Evolutionary conservation across 2,113 vertebrate species (phyloP).

Genomic region (Hippocampus barbouri): DNA sequence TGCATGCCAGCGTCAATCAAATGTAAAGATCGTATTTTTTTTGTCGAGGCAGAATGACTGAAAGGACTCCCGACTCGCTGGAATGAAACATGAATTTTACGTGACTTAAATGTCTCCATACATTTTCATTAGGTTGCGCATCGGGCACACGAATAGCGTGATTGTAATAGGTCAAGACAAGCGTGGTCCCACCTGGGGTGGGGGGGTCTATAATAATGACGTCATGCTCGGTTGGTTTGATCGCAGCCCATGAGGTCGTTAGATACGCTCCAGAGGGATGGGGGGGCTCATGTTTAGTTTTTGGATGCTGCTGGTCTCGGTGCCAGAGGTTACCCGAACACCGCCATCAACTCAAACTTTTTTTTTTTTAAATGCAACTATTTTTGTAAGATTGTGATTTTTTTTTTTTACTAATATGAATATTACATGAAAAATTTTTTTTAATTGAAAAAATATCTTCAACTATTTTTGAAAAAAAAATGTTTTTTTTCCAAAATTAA

Average conservation of each 20-base stretch:
- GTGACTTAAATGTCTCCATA: constrained; percentile 45
- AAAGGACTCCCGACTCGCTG: neutral
- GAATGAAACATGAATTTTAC: constrained; percentile 15
- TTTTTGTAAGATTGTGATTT: too few relatives aligned
- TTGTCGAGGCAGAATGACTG: neutral
- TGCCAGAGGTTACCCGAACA: constrained; percentile 29
- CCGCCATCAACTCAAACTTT: too few relatives aligned
- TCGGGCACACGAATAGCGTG: constrained; percentile 4
- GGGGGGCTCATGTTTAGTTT: constrained; percentile 35
- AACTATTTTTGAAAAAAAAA: too few relatives aligned
- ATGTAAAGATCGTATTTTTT: neutral
- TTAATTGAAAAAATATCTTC: too few relatives aligned
- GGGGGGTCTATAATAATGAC: constrained; percentile 23
- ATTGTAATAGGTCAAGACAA: constrained; percentile 40
- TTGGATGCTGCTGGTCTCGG: constrained; percentile 39
- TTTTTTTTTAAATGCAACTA: too few relatives aligned
- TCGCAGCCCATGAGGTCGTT: constrained; percentile 24
- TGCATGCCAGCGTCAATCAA: neutral
- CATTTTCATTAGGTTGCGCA: constrained; percentile 39
- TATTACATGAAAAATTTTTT: too few relatives aligned
- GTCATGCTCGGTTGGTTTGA: constrained; percentile 30
- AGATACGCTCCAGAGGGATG: constrained; percentile 28
- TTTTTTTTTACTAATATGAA: too few relatives aligned
- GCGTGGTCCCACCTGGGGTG: constrained; percentile 12
- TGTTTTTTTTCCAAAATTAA: too few relatives aligned